phyloP scores from a whole-genome alignment of 2,797 vertebrate genomes.

The Scarus forsteni region DNA sequence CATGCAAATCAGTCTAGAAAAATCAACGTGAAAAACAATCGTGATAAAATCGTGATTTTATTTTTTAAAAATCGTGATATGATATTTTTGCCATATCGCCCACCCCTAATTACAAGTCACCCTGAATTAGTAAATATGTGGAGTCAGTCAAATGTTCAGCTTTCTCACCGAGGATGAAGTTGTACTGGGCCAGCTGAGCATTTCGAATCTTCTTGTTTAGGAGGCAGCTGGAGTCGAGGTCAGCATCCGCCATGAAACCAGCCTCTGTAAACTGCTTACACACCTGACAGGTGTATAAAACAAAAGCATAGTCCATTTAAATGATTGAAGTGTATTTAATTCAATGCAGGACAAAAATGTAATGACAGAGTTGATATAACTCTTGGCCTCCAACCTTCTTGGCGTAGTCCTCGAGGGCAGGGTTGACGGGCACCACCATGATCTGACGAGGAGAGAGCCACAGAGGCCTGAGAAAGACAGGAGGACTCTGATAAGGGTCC shows the following conservation, averaged over 20 bases:
- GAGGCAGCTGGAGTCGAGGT: constrained; percentile 92
- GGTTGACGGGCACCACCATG: constrained; percentile 94
- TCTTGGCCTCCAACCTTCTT: constrained; percentile 77
- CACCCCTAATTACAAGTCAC: constrained; percentile 15
- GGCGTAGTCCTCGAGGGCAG: constrained; percentile 90
- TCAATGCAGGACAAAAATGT: not conserved
- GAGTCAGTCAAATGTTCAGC: not conserved
- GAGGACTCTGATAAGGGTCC: constrained; percentile 1
- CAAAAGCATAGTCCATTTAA: not conserved
- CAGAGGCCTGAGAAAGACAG: constrained; percentile 88
- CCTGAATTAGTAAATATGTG: not conserved
- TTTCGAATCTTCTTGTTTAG: constrained; percentile 97
- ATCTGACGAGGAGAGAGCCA: constrained; percentile 95
- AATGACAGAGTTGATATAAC: not conserved
- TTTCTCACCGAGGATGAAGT: constrained; percentile 94
- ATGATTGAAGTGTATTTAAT: not conserved
- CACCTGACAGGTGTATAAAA: constrained; percentile 79
- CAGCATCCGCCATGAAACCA: constrained; percentile 93
- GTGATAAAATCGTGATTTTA: no score
- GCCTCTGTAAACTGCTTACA: constrained; percentile 90
- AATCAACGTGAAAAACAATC: no score
- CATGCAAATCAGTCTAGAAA: no score
- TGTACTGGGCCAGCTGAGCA: constrained; percentile 95
- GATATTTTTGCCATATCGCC: no score
- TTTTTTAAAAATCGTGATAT: no score